These are phyloP conservation scores for Pipistrellus pipistrellus DNA, from an alignment of 2,797 vertebrate genomes.

Conservation along the genomic window DNA sequence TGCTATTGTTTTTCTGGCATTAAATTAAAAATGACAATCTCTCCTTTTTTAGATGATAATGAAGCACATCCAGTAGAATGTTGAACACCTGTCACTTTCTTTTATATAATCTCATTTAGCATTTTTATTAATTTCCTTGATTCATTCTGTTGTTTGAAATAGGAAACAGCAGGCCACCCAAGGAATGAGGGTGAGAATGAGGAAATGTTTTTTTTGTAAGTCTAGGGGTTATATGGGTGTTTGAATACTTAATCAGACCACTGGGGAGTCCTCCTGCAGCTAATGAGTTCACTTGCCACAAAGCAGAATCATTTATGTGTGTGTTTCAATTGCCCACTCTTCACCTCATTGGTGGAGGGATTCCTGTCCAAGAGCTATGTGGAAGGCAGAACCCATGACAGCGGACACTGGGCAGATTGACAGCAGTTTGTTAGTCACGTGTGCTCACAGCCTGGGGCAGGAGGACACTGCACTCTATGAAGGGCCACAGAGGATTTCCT, in stretches of 20 bases:
- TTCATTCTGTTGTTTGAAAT: slow-evolving; percentile 64
- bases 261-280: neutral
- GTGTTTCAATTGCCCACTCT: neutral
- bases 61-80: slow-evolving; percentile 2
- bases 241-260: neutral
- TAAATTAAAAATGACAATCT: slow-evolving; percentile 54
- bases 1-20: slow-evolving; percentile 50
- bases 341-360: neutral
- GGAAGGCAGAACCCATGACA: neutral
- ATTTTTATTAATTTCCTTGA: slow-evolving; percentile 64
- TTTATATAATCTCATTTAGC: slow-evolving; percentile 29
- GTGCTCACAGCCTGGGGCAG: neutral
- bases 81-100: slow-evolving; percentile 51
- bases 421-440: neutral
- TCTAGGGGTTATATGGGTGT: neutral
- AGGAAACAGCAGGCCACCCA: slow-evolving; percentile 48
- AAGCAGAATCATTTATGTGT: neutral
- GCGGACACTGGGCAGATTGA: neutral
- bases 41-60: slow-evolving; percentile 40
- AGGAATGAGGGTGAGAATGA: neutral
- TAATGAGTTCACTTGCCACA: neutral
- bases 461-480: neutral
- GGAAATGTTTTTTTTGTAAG: neutral
- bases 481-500: neutral
- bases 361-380: neutral